Base-by-base conservation (phyloP, 2,113 vertebrate species). In the Gymnarchus niloticus region DNA sequence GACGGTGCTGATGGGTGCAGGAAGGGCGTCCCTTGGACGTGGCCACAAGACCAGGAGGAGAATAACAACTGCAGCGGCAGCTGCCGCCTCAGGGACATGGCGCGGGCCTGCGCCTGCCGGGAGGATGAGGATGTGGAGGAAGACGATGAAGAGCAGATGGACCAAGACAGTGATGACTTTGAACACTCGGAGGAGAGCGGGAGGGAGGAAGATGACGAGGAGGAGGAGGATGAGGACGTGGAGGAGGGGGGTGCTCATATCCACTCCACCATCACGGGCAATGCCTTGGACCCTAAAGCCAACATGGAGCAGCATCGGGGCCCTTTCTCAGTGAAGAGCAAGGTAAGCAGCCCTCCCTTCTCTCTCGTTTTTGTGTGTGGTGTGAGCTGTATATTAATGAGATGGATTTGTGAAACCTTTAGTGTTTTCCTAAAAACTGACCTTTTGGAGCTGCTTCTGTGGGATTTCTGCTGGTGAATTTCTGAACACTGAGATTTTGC, bases 141-240 rank as follows among this genome's bases (percentile, higher is more conserved):
- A 28, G 84, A 46, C 1, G 33, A 57, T 1, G 73, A 99, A 84
- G 98, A 99, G 89, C 97, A 99, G 90, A 99, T 99, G 98, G 98
- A 99, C 94, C 98, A 99, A 93, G 97, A 99, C 92, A 99, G 98
- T 69, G 98, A 99, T 90, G 97, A 99, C 85, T 99, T 98, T 90
- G 97, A 99, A 90, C 97, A 96, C 56, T 98, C 97, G 21, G 97
- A 94, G 8, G 98, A 99, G 90, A 99, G 97, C 85, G 96, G 95
- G 85, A 95, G 96, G 90, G 98, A 99, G 88, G 97, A 97, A 86
- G 96, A 97, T 83, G 96, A 97, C 89, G 97, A 76, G 61, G 48
- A 76, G 25, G 69, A 91, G 92, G 97, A 92, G 81, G 96, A 97
- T 87, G 97, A 97, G 83, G 97, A 97, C 88, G 98, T 59, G 82